Conservation (phyloP, 2,797 vertebrate species). For the Pagetopsis macropterus region DNA sequence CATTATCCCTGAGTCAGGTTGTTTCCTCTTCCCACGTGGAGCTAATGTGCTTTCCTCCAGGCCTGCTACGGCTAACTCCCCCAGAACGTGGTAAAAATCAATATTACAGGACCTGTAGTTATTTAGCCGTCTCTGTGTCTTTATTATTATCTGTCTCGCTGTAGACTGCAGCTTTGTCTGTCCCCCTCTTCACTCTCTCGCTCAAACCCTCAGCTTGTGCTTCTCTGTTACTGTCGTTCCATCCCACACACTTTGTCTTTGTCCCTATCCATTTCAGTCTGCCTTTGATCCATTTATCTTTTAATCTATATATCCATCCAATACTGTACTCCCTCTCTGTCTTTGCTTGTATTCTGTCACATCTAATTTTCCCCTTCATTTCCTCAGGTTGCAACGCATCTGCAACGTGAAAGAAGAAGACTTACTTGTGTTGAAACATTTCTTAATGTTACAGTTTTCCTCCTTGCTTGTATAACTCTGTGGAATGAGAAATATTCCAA, state of each 20-base stretch:
- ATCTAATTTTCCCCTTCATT: background rate
- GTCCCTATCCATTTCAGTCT: conserved; percentile 13
- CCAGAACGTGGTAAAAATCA: conserved; percentile 66
- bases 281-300: conserved; percentile 20
- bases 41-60: conserved; percentile 63
- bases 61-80: conserved; percentile 54
- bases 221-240: conserved; percentile 26
- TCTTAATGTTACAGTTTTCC: conserved; percentile 7
- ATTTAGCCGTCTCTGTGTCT: conserved; percentile 41
- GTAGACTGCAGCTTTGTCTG: conserved; percentile 15
- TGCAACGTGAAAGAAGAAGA: background rate
- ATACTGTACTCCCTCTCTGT: background rate
- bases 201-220: conserved; percentile 17
- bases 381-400: conserved; percentile 17
- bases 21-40: conserved; percentile 54
- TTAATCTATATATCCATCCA: conserved; percentile 1
- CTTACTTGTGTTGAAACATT: conserved; percentile 7
- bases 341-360: background rate
- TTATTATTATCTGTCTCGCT: conserved; percentile 28
- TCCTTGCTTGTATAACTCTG: background rate
- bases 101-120: conserved; percentile 58
- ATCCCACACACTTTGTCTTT: conserved; percentile 13
- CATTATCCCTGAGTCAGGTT: conserved; percentile 55
- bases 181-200: conserved; percentile 3
- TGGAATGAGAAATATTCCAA: background rate